Conservation (phyloP, 2,113 vertebrate species). For the Semicossyphus pulcher region DNA sequence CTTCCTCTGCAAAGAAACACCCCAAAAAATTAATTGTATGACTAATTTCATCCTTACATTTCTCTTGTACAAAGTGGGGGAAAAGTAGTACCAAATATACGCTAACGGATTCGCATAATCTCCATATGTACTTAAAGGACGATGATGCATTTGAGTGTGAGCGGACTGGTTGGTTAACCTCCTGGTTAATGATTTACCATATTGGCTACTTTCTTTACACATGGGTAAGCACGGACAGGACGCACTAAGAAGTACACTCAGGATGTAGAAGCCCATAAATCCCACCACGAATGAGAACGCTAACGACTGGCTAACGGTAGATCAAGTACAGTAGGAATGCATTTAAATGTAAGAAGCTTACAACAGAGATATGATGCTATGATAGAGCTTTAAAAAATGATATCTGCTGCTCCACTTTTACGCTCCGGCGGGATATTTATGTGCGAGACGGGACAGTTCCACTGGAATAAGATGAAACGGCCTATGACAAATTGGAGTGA, state of each 20-base stretch:
- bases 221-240: constrained; percentile 32
- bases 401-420: constrained; percentile 12
- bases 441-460: constrained; percentile 20
- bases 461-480: constrained; percentile 40
- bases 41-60: not conserved
- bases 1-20: constrained; percentile 51
- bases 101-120: constrained; percentile 1
- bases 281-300: constrained; percentile 4
- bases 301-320: constrained; percentile 19
- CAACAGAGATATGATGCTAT: constrained; percentile 26
- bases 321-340: constrained; percentile 33
- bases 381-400: constrained; percentile 31
- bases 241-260: constrained; percentile 28
- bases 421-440: constrained; percentile 18
- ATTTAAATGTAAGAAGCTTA: constrained; percentile 65
- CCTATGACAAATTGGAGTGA: constrained; percentile 48
- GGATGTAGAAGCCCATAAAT: constrained; percentile 36
- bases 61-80: not conserved
- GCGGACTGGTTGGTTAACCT: not conserved
- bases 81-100: not conserved
- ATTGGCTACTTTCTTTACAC: constrained; percentile 33
- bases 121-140: constrained; percentile 13
- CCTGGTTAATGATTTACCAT: constrained; percentile 47
- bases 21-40: constrained; percentile 6
- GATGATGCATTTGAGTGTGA: constrained; percentile 1